phyloP scores from a whole-genome alignment of 2,797 vertebrate genomes.

The Thunnus albacares region DNA sequence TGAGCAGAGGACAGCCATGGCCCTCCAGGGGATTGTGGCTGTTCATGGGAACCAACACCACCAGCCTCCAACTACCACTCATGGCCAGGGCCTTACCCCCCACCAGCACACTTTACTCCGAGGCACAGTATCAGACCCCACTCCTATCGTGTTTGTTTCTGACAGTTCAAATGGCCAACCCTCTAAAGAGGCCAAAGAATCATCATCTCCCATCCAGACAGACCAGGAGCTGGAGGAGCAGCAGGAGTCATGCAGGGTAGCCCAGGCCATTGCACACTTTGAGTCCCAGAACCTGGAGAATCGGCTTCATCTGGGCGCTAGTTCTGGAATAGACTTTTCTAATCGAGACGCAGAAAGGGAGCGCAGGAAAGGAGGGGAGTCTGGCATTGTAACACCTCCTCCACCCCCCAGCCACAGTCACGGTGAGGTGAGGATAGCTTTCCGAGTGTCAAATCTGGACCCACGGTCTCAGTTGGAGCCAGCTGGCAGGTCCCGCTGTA shows the following conservation, averaged over 20 bases:
- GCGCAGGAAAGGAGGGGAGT: constrained; percentile 52
- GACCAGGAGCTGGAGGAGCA: constrained; percentile 83
- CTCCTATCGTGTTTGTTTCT: constrained; percentile 86
- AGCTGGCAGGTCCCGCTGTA: constrained; percentile 85
- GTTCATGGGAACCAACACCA: constrained; percentile 76
- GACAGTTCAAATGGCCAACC: constrained; percentile 76
- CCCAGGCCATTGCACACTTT: constrained; percentile 93
- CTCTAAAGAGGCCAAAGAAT: constrained; percentile 72
- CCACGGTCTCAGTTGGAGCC: constrained; percentile 84
- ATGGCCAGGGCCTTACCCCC: constrained; percentile 57
- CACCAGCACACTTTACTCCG: constrained; percentile 79
- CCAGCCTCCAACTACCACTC: constrained; percentile 53
- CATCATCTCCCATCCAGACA: constrained; percentile 77
- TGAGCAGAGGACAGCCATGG: constrained; percentile 91
- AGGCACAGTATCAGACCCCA: constrained; percentile 72
- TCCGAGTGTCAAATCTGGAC: constrained; percentile 93
- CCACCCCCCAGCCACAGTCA: constrained; percentile 80
- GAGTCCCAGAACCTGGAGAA: constrained; percentile 90
- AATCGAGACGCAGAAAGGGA: constrained; percentile 63
- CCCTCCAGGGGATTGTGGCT: constrained; percentile 87
- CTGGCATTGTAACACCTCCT: constrained; percentile 60
- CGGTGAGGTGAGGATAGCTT: constrained; percentile 94
- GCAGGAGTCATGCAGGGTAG: constrained; percentile 90
- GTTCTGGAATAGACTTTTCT: constrained; percentile 61
- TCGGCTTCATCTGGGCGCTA: constrained; percentile 66